Evolutionary conservation across 1,140 invertebrate species (phyloP).

Genomic region (Lordiphosa stackelbergi): DNA sequence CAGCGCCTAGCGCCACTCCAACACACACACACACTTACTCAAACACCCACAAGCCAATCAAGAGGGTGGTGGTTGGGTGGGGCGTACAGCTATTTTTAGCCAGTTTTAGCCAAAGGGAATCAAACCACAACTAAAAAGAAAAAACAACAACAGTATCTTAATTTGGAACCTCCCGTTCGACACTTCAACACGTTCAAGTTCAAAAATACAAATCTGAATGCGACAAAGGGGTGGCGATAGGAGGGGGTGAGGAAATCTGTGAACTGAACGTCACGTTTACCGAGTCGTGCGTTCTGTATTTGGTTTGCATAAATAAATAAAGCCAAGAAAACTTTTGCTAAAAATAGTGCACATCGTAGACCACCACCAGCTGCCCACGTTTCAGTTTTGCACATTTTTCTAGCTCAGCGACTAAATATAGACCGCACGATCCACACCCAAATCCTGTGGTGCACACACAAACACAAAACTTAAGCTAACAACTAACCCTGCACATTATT

Average conservation of each 20-base stretch:
- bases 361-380: constrained; percentile 54
- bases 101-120: constrained; percentile 40
- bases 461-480: constrained; percentile 28
- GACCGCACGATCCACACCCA: constrained; percentile 23
- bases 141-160: background rate
- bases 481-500: constrained; percentile 14
- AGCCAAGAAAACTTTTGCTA: constrained; percentile 34
- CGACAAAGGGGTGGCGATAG: constrained; percentile 2
- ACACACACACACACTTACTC: background rate
- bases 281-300: constrained; percentile 51
- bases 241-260: constrained; percentile 16
- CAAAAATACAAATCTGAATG: constrained; percentile 37
- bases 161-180: constrained; percentile 19
- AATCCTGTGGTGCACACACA: constrained; percentile 10
- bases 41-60: constrained; percentile 20
- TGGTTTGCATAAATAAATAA: constrained; percentile 55
- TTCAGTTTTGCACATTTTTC: constrained; percentile 51
- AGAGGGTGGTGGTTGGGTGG: constrained; percentile 1
- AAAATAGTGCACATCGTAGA: constrained; percentile 19
- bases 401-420: constrained; percentile 62
- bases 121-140: constrained; percentile 18
- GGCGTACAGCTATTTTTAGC: constrained; percentile 54
- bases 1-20: constrained; percentile 39
- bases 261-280: constrained; percentile 60
- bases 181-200: constrained; percentile 61